Base-by-base conservation (phyloP, 2,888 invertebrate species). In the Macrophya annulata region DNA sequence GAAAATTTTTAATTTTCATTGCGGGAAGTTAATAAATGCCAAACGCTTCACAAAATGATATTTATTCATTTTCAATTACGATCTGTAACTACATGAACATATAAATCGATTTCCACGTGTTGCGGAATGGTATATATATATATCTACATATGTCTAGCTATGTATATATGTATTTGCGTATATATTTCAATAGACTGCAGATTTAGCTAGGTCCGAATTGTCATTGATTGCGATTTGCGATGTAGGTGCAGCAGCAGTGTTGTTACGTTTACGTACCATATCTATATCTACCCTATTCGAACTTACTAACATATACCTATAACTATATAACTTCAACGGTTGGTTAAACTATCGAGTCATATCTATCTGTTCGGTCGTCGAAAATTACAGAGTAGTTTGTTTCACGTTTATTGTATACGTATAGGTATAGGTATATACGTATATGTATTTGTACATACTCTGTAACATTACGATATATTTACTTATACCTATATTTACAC, bases 371-470 rank as follows among this genome's bases (percentile, higher is more conserved):
- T 68, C 9, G 71, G 68, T 83, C 83, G 65, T 48, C 48, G 83
- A 83, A 83, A 83, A 83, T 83, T 83, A 83, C 83, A 68, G 68
- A 48, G 83, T 48, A 83, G 65, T 83, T 83, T 83, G 51, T 62
- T 83, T 71, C 68, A 25, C 45, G 68, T 51, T n/a, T n/a, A n/a
- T n/a, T n/a, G 68, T 37, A 51, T 48, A 45, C 48, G 17, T 12
- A 10, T 8, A n/a, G n/a, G n/a, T n/a, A n/a, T n/a, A n/a, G n/a
- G n/a, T 8, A 45, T 8, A 10, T 45, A n/a, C n/a, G 55, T 55
- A 55, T 55, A n/a, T 55, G n/a, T 55, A 48, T 6, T 17, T n/a
- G n/a, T n/a, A n/a, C n/a, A n/a, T n/a, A n/a, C 31, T 31, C 31
- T 31, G 31, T 31, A 31, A n/a, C n/a, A 55, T 55, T 55, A n/a